A percentile compares a stretch with the other conserved stretches of the same genome.
Evolutionary conservation across 2,888 invertebrate genomes (phyloP).

Genomic region (Charanyca ferruginea): DNA sequence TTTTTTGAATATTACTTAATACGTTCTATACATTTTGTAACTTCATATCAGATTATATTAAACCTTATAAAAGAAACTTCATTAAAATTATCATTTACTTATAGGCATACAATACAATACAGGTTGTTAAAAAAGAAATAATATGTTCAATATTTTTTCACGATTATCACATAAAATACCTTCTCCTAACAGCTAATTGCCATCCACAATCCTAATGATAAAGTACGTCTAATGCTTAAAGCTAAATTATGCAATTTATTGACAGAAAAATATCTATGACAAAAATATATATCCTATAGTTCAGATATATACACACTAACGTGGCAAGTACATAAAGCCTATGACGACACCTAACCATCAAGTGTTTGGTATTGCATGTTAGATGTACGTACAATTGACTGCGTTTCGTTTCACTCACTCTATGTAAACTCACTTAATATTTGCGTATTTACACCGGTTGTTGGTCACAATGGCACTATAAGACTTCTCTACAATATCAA

Average conservation of each 20-base stretch:
- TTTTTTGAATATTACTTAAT: constrained; percentile 79
- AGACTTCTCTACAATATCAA: constrained; percentile 62
- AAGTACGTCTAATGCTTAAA: constrained; percentile 78
- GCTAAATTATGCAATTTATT: constrained; percentile 87
- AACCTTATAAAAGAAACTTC: constrained; percentile 67
- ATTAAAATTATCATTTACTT: constrained; percentile 63
- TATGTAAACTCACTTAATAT: constrained; percentile 62
- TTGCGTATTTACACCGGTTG: constrained; percentile 81
- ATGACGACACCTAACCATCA: constrained; percentile 63
- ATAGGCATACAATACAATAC: constrained; percentile 77
- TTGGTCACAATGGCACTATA: constrained; percentile 83
- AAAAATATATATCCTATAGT: constrained; percentile 80
- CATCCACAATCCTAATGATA: constrained; percentile 71
- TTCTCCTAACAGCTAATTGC: constrained; percentile 73
- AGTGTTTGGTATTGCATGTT: constrained; percentile 74
- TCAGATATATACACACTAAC: constrained; percentile 74
- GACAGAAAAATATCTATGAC: constrained; percentile 84
- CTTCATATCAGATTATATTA: constrained; percentile 74
- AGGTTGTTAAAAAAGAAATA: constrained; percentile 80
- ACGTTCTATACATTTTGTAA: constrained; percentile 80
- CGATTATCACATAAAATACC: constrained; percentile 83
- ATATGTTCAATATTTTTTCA: constrained; percentile 75
- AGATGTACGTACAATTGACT: constrained; percentile 85
- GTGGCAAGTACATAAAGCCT: constrained; percentile 81
- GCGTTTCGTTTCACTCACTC: constrained; percentile 79